These are phyloP conservation scores for Caenorhabditis virilis DNA, from an alignment of 2,888 invertebrate genomes.

Conservation along the genomic window DNA sequence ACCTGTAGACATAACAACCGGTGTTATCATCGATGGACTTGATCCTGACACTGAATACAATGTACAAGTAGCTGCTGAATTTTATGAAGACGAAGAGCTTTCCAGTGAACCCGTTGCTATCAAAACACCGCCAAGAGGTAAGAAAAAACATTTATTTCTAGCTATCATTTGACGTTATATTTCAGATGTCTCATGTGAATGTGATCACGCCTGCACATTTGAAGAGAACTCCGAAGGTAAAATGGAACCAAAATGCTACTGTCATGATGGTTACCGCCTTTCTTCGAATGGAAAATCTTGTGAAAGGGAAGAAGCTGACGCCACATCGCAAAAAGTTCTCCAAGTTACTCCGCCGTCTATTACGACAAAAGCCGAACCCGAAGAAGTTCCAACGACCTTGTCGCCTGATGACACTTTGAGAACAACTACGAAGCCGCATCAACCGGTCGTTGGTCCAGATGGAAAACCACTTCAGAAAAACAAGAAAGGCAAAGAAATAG, in stretches of 20 bases:
- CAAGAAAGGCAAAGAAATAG: constrained; percentile 47
- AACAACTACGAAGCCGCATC: background rate
- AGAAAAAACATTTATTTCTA: background rate
- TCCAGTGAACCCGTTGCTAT: constrained; percentile 53
- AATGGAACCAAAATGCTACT: constrained; percentile 57
- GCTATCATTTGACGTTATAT: background rate
- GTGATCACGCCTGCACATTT: constrained; percentile 64
- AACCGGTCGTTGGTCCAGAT: constrained; percentile 58
- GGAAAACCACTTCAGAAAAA: constrained; percentile 48
- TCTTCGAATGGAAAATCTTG: constrained; percentile 57
- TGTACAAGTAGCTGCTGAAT: constrained; percentile 62
- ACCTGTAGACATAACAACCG: constrained; percentile 41
- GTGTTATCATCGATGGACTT: constrained; percentile 50
- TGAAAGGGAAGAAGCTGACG: constrained; percentile 26
- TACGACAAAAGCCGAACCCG: constrained; percentile 41
- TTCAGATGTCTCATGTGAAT: constrained; percentile 63
- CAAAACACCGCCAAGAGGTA: constrained; percentile 61
- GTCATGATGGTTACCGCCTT: constrained; percentile 61
- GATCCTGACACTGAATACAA: constrained; percentile 62
- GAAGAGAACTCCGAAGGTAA: constrained; percentile 43
- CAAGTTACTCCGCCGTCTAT: constrained; percentile 45
- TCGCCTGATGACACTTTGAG: background rate
- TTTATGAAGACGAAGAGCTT: constrained; percentile 59
- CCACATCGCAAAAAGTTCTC: constrained; percentile 32
- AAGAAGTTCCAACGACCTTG: constrained; percentile 39